Evolutionary conservation across 2,888 invertebrate genomes (phyloP).

Genomic region (Chouioia cunea): DNA sequence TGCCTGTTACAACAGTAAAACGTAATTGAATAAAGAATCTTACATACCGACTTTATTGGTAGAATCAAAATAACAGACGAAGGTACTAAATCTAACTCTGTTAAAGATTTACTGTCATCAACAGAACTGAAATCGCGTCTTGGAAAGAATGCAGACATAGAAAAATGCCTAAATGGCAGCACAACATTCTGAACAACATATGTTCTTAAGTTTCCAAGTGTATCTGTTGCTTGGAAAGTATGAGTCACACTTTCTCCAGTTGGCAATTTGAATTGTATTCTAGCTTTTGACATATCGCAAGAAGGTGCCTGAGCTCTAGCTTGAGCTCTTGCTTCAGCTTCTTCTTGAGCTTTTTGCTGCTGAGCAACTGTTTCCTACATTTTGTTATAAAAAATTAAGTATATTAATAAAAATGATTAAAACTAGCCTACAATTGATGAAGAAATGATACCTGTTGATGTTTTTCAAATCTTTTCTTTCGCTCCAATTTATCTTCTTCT

Average conservation of each 20-base stretch:
- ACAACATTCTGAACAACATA: conserved; percentile 72
- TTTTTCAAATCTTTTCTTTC: conserved; percentile 68
- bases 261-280: conserved; percentile 89
- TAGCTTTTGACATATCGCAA: conserved; percentile 70
- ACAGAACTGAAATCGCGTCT: conserved; percentile 75
- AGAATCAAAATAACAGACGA: conserved; percentile 82
- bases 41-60: conserved; percentile 69
- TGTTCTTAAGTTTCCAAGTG: conserved; percentile 73
- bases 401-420: neutral
- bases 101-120: conserved; percentile 73
- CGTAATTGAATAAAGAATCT: conserved; percentile 5
- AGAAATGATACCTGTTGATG: conserved; percentile 55
- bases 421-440: neutral
- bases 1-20: neutral
- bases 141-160: conserved; percentile 84
- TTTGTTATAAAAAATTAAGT: neutral
- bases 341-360: conserved; percentile 41
- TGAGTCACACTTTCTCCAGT: conserved; percentile 83
- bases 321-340: conserved; percentile 36
- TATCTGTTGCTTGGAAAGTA: conserved; percentile 78
- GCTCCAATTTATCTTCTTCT: conserved; percentile 84
- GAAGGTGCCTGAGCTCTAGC: conserved; percentile 40
- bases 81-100: conserved; percentile 79
- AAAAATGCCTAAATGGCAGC: conserved; percentile 73
- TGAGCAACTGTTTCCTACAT: conserved; percentile 49